These are phyloP conservation scores for Cephus nigrinus DNA, from an alignment of 2,888 invertebrate species.

Conservation along the genomic window DNA sequence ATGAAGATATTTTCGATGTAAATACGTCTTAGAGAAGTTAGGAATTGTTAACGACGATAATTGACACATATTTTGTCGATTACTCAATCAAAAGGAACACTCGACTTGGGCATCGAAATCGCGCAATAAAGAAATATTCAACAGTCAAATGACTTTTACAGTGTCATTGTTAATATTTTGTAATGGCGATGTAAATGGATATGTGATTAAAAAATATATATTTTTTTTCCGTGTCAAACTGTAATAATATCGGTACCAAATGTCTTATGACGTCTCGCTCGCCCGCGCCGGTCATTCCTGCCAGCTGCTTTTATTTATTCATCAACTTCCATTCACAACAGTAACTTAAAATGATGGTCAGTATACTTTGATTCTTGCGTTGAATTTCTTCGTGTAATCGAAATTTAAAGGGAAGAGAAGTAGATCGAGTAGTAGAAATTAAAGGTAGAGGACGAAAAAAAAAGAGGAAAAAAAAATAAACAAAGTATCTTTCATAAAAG, in stretches of 20 bases:
- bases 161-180: no score
- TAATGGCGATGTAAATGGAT: background rate
- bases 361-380: constrained; percentile 26
- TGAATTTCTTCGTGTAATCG: constrained; percentile 30
- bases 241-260: background rate
- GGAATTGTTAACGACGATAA: background rate
- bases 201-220: background rate
- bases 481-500: constrained; percentile 43
- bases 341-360: constrained; percentile 45
- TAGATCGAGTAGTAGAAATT: constrained; percentile 14
- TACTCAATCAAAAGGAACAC: background rate
- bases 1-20: background rate
- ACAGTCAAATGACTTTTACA: background rate
- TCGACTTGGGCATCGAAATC: background rate
- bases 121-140: background rate
- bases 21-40: background rate
- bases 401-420: constrained; percentile 26
- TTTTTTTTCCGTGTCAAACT: background rate
- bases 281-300: constrained; percentile 43
- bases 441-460: constrained; percentile 6
- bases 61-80: background rate
- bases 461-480: constrained; percentile 29
- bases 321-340: constrained; percentile 51
- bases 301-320: constrained; percentile 46
- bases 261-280: constrained; percentile 30